Conservation (phyloP, 2,113 vertebrate species). For the Odocoileus hemionus region DNA sequence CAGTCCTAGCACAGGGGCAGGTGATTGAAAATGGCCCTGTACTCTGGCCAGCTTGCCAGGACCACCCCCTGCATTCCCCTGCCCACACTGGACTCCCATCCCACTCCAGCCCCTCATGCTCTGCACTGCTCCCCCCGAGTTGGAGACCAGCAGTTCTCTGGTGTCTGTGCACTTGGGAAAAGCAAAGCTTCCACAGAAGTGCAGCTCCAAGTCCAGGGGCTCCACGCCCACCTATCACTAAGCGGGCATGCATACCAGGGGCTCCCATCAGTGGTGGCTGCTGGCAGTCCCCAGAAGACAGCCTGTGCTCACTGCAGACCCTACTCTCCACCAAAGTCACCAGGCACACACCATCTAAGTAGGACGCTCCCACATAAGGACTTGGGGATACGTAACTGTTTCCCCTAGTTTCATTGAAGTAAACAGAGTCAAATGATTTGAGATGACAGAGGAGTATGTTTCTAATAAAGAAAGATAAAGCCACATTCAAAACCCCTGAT, state of each 20-base stretch:
- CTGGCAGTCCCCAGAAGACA: neutral
- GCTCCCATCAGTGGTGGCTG: neutral
- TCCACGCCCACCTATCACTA: neutral
- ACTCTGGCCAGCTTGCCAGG: neutral
- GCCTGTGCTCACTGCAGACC: neutral
- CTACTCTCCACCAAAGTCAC: neutral
- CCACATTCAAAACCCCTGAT: neutral
- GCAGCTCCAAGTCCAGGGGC: neutral
- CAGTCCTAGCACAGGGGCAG: neutral
- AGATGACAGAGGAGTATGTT: neutral
- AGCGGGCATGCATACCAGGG: neutral
- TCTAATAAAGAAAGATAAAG: neutral
- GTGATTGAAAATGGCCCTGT: neutral
- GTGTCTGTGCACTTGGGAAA: neutral
- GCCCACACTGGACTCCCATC: neutral
- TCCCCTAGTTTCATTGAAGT: neutral
- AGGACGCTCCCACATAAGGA: neutral
- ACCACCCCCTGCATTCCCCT: neutral
- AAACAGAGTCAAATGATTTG: neutral
- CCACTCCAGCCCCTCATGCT: neutral
- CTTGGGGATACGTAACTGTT: neutral
- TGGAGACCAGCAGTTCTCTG: neutral
- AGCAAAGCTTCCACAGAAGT: neutral
- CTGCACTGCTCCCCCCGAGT: neutral
- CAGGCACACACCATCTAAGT: neutral